Base-by-base conservation (phyloP, 2,797 vertebrate genomes). In the Adrianichthys oophorus region DNA sequence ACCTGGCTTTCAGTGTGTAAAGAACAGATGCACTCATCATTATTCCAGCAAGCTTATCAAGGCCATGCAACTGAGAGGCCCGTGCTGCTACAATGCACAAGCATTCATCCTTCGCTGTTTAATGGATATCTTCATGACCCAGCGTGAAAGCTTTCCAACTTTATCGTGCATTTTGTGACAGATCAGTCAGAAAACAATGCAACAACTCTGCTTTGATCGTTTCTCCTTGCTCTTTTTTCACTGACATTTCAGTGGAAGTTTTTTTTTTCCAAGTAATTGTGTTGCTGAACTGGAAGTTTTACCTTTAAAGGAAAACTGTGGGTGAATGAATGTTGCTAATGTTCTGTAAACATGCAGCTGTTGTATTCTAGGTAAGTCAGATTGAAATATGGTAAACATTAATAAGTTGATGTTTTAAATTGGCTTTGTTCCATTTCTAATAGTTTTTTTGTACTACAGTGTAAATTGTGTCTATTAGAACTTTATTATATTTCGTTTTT, bases 21-120 rank as follows among this genome's bases (percentile, higher is more conserved):
- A 70, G 70, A 89, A 85, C 84, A 87, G 85, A 85, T 83, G 84
- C 55, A 75, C 82, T 88, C 78, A 89, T 87, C 87, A 80, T 85
- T 87, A 88, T 86, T 86, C 82, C 70, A 68, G 70, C 69, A 77
- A 82, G 83, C 62, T 63, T 65, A 80, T 85, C 83, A 73, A 80
- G 79, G 70, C 80, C 68, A 65, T 18, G 64, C 66, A 48, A 62
- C 65, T 53, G 66, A 76, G 74, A 70, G 75, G 53, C 51, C 52
- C 6, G 19, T 45, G 54, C 56, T 66, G 21, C 59, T 75, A 73
- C 70, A 68, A 65, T 65, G n/a, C 29, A 74, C 51, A 23, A 29
- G 58, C 58, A 59, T 62, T 79, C 58, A 52, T 41, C 54, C 57
- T 61, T 59, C 29, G 56, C 56, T 43, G 47, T 40, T 5, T 46